Percentiles rank a stretch among this genome's conserved stretches.
These are phyloP conservation scores for Stenoptilia bipunctidactyla DNA, from an alignment of 2,888 invertebrate species.

Conservation along the genomic window DNA sequence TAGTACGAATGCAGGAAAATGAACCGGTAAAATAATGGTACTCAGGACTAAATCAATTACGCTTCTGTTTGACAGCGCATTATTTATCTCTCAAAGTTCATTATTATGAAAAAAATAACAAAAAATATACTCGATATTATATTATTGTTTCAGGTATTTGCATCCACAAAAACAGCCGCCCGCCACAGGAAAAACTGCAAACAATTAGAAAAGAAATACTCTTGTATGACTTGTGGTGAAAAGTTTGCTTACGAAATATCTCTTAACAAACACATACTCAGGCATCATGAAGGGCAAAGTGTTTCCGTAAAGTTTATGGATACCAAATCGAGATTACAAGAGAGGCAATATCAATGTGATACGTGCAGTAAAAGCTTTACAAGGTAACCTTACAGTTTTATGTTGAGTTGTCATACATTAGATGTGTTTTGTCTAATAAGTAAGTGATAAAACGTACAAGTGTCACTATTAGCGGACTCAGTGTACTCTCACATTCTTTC, in stretches of 20 bases:
- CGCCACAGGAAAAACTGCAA: slow-evolving; percentile 56
- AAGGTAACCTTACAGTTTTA: too few relatives aligned
- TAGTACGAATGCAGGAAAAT: too few relatives aligned
- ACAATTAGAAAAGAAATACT: slow-evolving; percentile 40
- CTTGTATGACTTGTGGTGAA: slow-evolving; percentile 47
- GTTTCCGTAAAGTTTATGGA: slow-evolving; percentile 53
- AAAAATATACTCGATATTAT: neutral
- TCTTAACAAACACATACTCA: slow-evolving; percentile 56
- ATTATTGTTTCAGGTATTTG: slow-evolving; percentile 30
- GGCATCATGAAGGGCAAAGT: slow-evolving; percentile 50
- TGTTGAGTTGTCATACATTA: too few relatives aligned
- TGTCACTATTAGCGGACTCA: too few relatives aligned
- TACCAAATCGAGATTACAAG: slow-evolving; percentile 14
- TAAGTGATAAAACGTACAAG: too few relatives aligned
- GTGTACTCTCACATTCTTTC: too few relatives aligned
- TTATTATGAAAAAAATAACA: neutral
- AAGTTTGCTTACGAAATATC: slow-evolving; percentile 58
- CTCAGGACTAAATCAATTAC: too few relatives aligned
- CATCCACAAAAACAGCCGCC: slow-evolving; percentile 56
- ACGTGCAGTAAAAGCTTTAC: slow-evolving; percentile 21
- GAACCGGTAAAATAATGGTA: too few relatives aligned
- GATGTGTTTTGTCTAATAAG: too few relatives aligned
- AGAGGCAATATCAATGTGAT: slow-evolving; percentile 61
- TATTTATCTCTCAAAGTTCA: neutral
- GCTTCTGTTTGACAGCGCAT: too few relatives aligned